Conservation (phyloP, 2,888 invertebrate genomes). For the Netelia fuscicornis region DNA sequence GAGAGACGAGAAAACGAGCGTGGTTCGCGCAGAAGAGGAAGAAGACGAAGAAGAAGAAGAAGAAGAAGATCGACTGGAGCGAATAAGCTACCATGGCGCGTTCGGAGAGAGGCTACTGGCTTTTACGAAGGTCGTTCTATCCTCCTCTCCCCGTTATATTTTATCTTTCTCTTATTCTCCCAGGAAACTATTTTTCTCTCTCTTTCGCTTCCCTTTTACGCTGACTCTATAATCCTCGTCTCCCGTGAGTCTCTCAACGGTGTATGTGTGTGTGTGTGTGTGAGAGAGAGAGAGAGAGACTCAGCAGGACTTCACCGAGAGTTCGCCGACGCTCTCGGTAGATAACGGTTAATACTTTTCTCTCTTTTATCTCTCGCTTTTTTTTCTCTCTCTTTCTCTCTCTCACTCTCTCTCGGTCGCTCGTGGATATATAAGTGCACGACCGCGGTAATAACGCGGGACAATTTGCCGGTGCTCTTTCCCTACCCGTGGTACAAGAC, state of each 20-base stretch:
- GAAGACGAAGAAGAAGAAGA: constrained; percentile 11
- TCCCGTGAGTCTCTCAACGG: constrained; percentile 10
- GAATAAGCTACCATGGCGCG: neutral
- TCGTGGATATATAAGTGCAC: constrained; percentile 40
- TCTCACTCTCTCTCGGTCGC: constrained; percentile 22
- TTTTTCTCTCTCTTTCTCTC: neutral
- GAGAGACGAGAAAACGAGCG: constrained; percentile 55
- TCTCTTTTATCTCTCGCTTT: neutral
- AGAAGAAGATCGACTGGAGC: constrained; percentile 19
- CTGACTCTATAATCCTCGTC: constrained; percentile 48
- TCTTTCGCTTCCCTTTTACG: constrained; percentile 44
- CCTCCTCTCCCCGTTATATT: constrained; percentile 27
- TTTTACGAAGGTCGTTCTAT: constrained; percentile 42
- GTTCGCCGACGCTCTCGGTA: constrained; percentile 43
- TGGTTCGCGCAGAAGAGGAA: constrained; percentile 15
- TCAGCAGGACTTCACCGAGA: constrained; percentile 30
- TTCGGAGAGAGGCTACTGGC: constrained; percentile 25
- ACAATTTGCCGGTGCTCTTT: constrained; percentile 72
- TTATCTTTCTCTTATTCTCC: constrained; percentile 2
- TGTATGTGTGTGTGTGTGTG: no score
- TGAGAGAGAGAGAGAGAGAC: neutral
- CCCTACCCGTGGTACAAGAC: constrained; percentile 39
- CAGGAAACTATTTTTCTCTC: constrained; percentile 18
- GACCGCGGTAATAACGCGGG: constrained; percentile 74
- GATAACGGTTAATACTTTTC: constrained; percentile 50